phyloP scores from a whole-genome alignment of 2,113 vertebrate genomes.

The Hippotragus niger region DNA sequence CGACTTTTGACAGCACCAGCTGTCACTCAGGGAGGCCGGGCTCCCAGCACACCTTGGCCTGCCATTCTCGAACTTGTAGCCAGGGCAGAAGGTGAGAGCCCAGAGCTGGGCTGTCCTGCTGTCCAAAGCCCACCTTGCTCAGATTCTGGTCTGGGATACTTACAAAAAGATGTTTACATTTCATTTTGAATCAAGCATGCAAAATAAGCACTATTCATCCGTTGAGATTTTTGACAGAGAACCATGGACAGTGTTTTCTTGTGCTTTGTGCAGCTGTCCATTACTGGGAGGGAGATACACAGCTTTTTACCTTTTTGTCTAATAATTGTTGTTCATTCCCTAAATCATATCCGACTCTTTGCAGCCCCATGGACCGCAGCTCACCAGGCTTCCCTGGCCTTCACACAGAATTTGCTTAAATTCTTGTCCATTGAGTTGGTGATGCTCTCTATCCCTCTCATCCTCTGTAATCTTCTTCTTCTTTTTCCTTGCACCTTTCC shows the following conservation, averaged over 20 bases:
- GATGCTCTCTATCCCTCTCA: neutral
- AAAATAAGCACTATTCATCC: neutral
- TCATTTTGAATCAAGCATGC: neutral
- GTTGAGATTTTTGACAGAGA: neutral
- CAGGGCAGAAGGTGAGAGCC: neutral
- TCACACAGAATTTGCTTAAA: neutral
- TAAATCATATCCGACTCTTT: neutral
- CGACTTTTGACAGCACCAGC: slow-evolving; percentile 71
- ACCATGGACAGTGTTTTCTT: neutral
- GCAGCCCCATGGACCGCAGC: neutral
- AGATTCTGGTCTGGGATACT: neutral
- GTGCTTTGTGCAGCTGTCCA: neutral
- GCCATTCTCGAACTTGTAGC: neutral
- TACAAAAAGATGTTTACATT: neutral
- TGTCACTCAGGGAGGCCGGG: slow-evolving; percentile 63
- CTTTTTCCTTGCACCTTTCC: neutral
- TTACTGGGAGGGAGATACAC: neutral
- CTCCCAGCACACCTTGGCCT: slow-evolving; percentile 42
- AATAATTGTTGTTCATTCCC: neutral
- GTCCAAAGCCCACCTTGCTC: neutral
- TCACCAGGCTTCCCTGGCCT: neutral
- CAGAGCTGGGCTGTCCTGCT: neutral
- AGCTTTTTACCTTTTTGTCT: neutral
- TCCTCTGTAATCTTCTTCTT: neutral
- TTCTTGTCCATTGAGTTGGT: neutral